A percentile compares a stretch with the other conserved stretches of the same genome.
phyloP scores from a whole-genome alignment of 2,113 vertebrate genomes.

The Rhabdornis inornatus region DNA sequence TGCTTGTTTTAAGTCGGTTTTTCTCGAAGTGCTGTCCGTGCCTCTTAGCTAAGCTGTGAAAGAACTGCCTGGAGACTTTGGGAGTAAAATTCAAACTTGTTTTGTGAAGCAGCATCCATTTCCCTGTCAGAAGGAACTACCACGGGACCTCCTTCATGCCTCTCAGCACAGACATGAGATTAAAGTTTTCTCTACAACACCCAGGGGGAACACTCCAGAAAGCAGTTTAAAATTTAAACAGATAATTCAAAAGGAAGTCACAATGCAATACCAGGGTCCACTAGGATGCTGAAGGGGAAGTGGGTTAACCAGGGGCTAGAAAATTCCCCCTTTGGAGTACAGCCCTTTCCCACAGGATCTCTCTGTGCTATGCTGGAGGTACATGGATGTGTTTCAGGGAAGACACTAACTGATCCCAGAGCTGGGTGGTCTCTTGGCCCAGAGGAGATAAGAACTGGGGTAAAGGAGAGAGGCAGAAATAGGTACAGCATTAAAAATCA shows the following conservation, averaged over 20 bases:
- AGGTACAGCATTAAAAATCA: background rate
- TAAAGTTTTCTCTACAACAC: conserved; percentile 45
- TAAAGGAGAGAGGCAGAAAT: background rate
- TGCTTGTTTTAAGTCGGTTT: background rate
- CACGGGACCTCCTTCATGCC: background rate
- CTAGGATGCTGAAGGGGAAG: background rate
- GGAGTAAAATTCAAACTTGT: conserved; percentile 26
- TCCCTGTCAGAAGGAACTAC: conserved; percentile 19
- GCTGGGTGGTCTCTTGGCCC: background rate
- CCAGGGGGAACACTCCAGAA: background rate
- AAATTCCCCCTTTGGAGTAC: background rate
- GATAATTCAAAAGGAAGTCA: conserved; percentile 23
- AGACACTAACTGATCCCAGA: background rate
- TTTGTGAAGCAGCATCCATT: conserved; percentile 50
- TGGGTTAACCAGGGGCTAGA: background rate
- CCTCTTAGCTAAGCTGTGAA: background rate
- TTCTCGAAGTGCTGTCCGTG: background rate
- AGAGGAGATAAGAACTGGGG: background rate
- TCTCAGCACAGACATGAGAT: conserved; percentile 21
- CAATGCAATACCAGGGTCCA: background rate
- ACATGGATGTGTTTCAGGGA: background rate
- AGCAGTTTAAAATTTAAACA: conserved; percentile 47
- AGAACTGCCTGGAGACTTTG: conserved; percentile 26
- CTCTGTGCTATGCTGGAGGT: background rate
- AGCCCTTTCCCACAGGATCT: background rate